phyloP scores from a whole-genome alignment of 2,113 vertebrate species.

The Dromaius novaehollandiae region DNA sequence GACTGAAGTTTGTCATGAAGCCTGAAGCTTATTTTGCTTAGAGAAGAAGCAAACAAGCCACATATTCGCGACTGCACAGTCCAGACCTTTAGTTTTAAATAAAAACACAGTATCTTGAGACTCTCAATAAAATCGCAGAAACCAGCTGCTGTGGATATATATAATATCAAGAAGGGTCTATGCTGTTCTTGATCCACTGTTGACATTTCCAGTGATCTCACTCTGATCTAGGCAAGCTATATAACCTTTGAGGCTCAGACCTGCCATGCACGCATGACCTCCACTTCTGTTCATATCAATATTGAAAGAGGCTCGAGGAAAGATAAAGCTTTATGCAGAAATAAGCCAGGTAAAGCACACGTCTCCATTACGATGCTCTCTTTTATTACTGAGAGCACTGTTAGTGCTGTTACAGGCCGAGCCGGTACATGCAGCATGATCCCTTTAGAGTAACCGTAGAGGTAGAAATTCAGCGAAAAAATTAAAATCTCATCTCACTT shows the following conservation, averaged over 20 bases:
- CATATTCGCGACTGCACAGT: not conserved
- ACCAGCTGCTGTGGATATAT: not conserved
- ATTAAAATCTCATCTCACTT: not conserved
- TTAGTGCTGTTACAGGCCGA: fast-evolving
- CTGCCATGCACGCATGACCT: no score
- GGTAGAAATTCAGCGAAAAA: not conserved
- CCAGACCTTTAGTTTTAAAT: not conserved
- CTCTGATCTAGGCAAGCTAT: not conserved
- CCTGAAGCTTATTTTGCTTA: not conserved
- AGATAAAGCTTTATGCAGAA: not conserved
- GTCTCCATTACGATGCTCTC: fast-evolving
- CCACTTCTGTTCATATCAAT: not conserved
- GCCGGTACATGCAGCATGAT: not conserved
- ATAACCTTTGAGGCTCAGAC: not conserved
- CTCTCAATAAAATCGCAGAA: not conserved
- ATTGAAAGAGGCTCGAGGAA: not conserved
- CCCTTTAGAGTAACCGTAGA: not conserved
- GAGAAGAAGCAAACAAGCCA: not conserved
- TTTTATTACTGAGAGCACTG: not conserved
- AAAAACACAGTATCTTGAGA: not conserved
- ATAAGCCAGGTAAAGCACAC: not conserved
- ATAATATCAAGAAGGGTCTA: not conserved
- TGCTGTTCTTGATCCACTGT: not conserved
- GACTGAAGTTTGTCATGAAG: not conserved
- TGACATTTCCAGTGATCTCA: not conserved